A percentile compares a stretch with the other conserved stretches of the same genome.
These are phyloP conservation scores for Colinus virginianus DNA, from an alignment of 2,113 vertebrate species.

Conservation along the genomic window DNA sequence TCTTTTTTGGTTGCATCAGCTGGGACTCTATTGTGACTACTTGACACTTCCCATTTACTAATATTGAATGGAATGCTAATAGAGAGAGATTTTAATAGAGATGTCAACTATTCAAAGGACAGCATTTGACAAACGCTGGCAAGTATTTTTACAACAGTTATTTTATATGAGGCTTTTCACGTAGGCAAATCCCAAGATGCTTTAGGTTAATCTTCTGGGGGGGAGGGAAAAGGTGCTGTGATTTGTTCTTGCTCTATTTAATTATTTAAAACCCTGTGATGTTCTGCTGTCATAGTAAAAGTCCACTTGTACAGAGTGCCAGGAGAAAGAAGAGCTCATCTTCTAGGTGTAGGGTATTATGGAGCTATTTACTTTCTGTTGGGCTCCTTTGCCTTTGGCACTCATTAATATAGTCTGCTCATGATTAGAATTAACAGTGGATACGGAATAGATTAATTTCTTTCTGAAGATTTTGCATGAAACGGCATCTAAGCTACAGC, in stretches of 20 bases:
- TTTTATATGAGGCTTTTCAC: neutral
- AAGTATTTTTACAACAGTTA: slow-evolving; percentile 12
- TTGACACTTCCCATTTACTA: slow-evolving; percentile 32
- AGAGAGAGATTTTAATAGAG: slow-evolving; percentile 24
- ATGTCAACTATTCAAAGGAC: slow-evolving; percentile 41
- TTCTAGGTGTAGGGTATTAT: neutral
- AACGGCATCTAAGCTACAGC: neutral
- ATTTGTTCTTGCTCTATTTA: slow-evolving; percentile 16
- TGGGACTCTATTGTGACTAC: slow-evolving; percentile 43
- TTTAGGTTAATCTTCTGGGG: slow-evolving; percentile 16
- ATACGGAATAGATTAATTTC: neutral
- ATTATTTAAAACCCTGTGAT: neutral
- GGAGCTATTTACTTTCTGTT: neutral
- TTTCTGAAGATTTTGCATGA: neutral
- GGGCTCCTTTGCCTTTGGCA: neutral
- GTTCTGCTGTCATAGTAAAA: neutral
- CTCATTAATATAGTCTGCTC: neutral
- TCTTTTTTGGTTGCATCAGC: slow-evolving; percentile 42
- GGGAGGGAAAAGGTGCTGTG: neutral
- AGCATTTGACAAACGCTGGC: neutral
- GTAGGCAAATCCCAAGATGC: slow-evolving; percentile 21
- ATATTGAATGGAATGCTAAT: slow-evolving; percentile 35
- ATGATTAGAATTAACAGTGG: neutral
- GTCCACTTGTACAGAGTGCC: neutral
- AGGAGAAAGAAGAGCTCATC: slow-evolving; percentile 12